Percentiles rank a stretch among this genome's conserved stretches.
Conservation (phyloP, 2,113 vertebrate species). For the Oryzias celebensis region DNA sequence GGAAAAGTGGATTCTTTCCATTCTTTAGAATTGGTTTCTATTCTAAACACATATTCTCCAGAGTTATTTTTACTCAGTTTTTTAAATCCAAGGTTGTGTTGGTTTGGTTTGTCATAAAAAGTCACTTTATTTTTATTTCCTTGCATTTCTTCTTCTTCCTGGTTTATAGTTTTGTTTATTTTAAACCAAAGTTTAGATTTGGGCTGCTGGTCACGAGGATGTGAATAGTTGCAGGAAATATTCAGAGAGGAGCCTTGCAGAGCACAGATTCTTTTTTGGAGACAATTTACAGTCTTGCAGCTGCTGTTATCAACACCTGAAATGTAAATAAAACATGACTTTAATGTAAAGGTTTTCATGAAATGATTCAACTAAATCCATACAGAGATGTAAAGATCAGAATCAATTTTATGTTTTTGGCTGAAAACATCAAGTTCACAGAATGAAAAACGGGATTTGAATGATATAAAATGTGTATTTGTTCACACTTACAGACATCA, state of each 20-base stretch:
- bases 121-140: not conserved
- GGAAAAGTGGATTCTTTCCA: not conserved
- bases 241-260: conserved; percentile 23
- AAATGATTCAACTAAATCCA: too few relatives aligned
- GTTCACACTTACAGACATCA: conserved; percentile 25
- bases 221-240: not conserved
- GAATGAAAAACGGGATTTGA: too few relatives aligned
- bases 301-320: not conserved
- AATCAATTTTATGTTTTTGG: too few relatives aligned
- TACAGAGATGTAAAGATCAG: too few relatives aligned
- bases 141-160: not conserved
- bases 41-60: conserved; percentile 4
- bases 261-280: conserved; percentile 27
- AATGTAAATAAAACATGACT: not conserved
- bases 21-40: accelerated
- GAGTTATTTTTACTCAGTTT: conserved; percentile 22
- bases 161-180: not conserved
- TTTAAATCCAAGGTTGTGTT: not conserved
- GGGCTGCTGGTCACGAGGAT: accelerated
- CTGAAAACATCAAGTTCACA: too few relatives aligned
- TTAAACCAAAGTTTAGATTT: conserved; percentile 12
- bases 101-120: not conserved
- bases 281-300: not conserved
- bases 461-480: not conserved
- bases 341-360: too few relatives aligned